Evolutionary conservation across 2,888 invertebrate species (phyloP), one percentile per base, ranked within the genome.

Genomic region (Volucella zonaria): DNA sequence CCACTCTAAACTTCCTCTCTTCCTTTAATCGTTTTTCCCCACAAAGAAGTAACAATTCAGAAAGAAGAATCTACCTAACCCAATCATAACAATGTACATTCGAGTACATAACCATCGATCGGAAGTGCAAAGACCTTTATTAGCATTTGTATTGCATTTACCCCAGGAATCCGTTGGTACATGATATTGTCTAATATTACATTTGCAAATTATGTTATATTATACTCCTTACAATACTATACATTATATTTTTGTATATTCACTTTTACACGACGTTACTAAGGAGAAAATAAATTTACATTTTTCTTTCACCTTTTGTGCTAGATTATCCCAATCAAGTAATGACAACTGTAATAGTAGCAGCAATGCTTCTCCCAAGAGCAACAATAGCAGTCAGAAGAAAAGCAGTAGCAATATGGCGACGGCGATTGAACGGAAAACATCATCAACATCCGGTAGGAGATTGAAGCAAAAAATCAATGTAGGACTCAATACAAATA

Each of bases 291-390:
- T 11, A 1, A 47, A 31, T 14, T 38, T 31, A 3, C 54, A 18
- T 80, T 62, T 62, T 15, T 79, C 58, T 82, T 70, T 70, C 71
- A 82, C 78, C 59, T 58, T 64, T 79, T 61, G 77, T 89, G 74
- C 66, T 31, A 87, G 73, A 49, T 49, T 70, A 83, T 75, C 75
- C 12, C 56, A 83, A 45, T 71, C 67, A 58, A 87, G 73, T 79
- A 82, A 85, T 86, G 86, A 71, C 64, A 87, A 82, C 66, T 71
- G 66, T 61, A 62, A 73, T 52, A 73, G 47, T 23, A 77, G 56
- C 66, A 78, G 67, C 75, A 74, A 64, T 52, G 74, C 71, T 15
- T 70, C 89, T 64, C 73, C 81, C 74, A 87, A 70, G 64, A 77
- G 73, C 62, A 74, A 43, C 58, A 61, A 62, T 54, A 70, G 71